phyloP scores from a whole-genome alignment of 2,113 vertebrate species.

The Xyrauchen texanus region DNA sequence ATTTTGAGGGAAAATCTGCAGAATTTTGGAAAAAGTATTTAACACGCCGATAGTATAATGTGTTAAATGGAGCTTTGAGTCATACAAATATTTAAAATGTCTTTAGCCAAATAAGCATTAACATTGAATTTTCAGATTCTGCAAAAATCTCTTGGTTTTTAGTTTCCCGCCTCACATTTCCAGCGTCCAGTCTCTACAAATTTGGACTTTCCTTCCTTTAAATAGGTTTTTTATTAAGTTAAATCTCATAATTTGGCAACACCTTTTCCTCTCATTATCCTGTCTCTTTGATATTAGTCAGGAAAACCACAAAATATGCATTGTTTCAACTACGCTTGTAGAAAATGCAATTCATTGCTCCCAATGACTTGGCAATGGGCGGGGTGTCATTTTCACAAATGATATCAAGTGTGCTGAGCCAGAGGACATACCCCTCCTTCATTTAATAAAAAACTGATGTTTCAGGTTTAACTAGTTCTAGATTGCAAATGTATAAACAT shows the following conservation, averaged over 20 bases:
- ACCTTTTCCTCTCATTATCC: constrained; percentile 49
- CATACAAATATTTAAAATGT: too few species aligned
- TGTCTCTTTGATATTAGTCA: constrained; percentile 21
- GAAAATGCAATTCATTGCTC: constrained; percentile 43
- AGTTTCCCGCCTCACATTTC: constrained; percentile 14
- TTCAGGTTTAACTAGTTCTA: neutral
- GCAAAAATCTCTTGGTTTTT: neutral
- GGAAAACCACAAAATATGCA: constrained; percentile 31
- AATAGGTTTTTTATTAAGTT: constrained; percentile 50
- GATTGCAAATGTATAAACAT: neutral
- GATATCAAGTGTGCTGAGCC: constrained; percentile 9
- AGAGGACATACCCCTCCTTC: constrained; percentile 28
- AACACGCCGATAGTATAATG: too few species aligned
- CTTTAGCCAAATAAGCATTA: too few species aligned
- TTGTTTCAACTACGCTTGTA: constrained; percentile 30
- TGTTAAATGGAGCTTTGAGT: too few species aligned
- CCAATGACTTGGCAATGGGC: constrained; percentile 27
- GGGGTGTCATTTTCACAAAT: constrained; percentile 37
- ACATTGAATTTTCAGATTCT: too few species aligned
- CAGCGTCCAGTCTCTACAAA: constrained; percentile 16
- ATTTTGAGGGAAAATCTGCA: too few species aligned
- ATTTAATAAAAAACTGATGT: neutral
- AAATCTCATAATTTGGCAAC: constrained; percentile 43
- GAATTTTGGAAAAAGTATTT: too few species aligned
- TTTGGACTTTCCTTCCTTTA: constrained; percentile 51